Base-by-base conservation (phyloP, 2,113 vertebrate genomes). In the Sciurus niger region DNA sequence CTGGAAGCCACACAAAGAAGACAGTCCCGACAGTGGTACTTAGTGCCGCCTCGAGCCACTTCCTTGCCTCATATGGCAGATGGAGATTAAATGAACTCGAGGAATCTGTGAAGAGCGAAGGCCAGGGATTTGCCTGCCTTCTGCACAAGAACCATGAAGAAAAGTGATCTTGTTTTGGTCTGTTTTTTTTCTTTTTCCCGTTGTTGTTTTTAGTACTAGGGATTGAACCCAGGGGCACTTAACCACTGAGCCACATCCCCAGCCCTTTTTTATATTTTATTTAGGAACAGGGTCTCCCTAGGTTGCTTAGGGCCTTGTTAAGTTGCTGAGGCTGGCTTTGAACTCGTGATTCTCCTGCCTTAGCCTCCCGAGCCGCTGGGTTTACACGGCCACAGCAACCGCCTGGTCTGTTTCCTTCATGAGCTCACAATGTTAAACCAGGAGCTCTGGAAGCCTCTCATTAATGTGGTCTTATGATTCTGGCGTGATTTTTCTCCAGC, bases 31-130 rank as follows among this genome's bases (percentile, higher is more conserved):
- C 4, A 30, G 72, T 2, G 4, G 9, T 16, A 22, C 14, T 83
- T 32, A n/a, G 46, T 0, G 13, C 0, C 32, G 70, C 25, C 18
- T n/a, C 1, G 14, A 24, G 18, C 48, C 32, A 10, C 6, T 32
- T 5, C 24, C 28, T 7, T 2, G n/a, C 48, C 5, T 67, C 2
- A 10, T 0, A 18, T 63, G 3, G 79, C 48, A 2, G 86, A 10
- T 16, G 34, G 43, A 60, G 40, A 28, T 63, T 7, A 25, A 7
- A 4, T 28, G 0, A 5, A 3, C 58, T 32, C 37, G 32, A 34
- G 9, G 22, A 40, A 4, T 4, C 0, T 34, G 8, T 12, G 28
- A 37, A 40, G 65, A 24, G 2, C 2, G 2, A 1, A 30, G 20
- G 86, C 94, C 67, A 2, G 16, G 8, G 1, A 11, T 48, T 30